Evolutionary conservation across 2,797 vertebrate species (phyloP), one percentile per base, ranked within the genome.

Genomic region (Sebastes ruberrimus): DNA sequence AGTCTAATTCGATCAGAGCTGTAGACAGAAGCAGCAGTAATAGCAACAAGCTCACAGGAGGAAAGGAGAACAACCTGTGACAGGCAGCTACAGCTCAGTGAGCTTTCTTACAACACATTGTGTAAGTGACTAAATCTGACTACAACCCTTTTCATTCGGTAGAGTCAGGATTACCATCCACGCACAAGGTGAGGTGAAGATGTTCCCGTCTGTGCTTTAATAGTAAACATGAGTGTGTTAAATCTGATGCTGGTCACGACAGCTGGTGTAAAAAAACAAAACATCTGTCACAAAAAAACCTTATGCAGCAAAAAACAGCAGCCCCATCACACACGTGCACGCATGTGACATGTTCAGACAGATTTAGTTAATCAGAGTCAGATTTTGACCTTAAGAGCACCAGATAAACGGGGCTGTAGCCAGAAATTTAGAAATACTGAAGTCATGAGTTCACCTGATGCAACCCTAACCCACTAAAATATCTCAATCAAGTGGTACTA

Each of bases 1-100:
- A 71, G 73, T 83, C 91, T 89, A 89, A 91, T 89, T 94, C 27
- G n/a, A 80, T 84, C 81, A 13, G 68, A 72, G 76, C 78, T 65
- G 25, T 23, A 64, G 74, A 82, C 65, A 82, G 71, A 76, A 81
- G 71, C 25, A 71, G 52, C 70, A 23, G 14, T 72, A 80, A 79
- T 46, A 88, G 73, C 53, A 71, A 56, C 53, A 38, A 49, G 76
- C 63, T 73, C 57, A 74, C 35, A 59, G 65, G 38, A 71, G 28
- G 59, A 81, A 65, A 66, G 33, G 5, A 53, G 65, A 63, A 71
- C 49, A 5, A n/a, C 71, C 53, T 74, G 60, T 69, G 16, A 62
- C 64, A 66, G 61, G 52, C 65, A 16, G 38, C 6, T 76, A 59
- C 82, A 30, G 8, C 52, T 33, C 33, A 16, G 1, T 68, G 60